Evolutionary conservation across 2,113 vertebrate genomes (phyloP).

Genomic region (Malurus cyaneus): DNA sequence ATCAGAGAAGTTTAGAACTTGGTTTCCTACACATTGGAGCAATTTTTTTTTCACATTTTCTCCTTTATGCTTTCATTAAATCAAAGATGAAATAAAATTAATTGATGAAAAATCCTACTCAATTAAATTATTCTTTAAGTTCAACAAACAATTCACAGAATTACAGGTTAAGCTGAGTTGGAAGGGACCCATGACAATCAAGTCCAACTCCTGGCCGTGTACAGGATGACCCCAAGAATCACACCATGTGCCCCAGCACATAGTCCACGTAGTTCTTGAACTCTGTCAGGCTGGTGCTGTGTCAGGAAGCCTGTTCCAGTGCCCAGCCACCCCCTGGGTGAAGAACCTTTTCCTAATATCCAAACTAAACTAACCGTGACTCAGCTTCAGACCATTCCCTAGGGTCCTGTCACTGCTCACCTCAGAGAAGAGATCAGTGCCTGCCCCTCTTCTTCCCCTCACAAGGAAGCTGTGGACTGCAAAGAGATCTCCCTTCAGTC

Average conservation of each 20-base stretch:
- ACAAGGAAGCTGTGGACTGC: neutral
- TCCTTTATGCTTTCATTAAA: neutral
- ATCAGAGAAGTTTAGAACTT: neutral
- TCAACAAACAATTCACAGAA: neutral
- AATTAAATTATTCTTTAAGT: neutral
- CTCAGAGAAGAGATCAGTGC: neutral
- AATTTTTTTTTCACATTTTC: neutral
- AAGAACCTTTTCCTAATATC: neutral
- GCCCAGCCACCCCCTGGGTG: neutral
- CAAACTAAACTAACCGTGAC: neutral
- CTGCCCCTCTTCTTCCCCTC: neutral
- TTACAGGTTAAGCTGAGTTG: neutral
- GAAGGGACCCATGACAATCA: fast-evolving
- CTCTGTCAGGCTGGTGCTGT: neutral
- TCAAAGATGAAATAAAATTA: neutral
- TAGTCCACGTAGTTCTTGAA: neutral
- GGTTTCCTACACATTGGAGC: neutral
- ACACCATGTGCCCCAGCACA: neutral
- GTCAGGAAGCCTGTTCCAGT: neutral
- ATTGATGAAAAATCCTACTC: neutral
- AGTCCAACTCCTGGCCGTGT: fast-evolving
- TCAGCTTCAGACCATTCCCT: neutral
- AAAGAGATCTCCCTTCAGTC: fast-evolving
- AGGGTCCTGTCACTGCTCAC: neutral
- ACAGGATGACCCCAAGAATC: neutral